Evolutionary conservation across 2,888 invertebrate species (phyloP), one percentile per base, ranked within the genome.

Genomic region (Amiota communis): DNA sequence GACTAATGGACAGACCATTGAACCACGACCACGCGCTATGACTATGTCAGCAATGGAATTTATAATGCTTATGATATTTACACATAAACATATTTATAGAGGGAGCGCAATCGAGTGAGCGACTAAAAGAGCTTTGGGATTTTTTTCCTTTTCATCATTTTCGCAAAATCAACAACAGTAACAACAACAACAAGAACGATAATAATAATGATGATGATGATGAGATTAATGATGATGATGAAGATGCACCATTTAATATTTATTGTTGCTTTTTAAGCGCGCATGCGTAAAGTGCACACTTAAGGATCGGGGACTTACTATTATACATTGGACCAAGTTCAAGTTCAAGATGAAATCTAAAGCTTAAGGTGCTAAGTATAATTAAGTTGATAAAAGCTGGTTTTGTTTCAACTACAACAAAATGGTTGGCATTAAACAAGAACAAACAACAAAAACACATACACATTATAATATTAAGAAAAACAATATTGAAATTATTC

Each of bases 21-120:
- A 74, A 72, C 72, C 72, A 53, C 72, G 65, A 49, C 71, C 70
- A 53, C 15, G 23, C 51, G 47, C 51, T 68, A 68, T 68, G 75
- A 79, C 80, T 80, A 77, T 80, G 80, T 78, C 77, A 79, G 84
- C 79, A 80, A 81, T 80, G 85, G 84, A 86, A 86, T 83, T 86
- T 86, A 81, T 87, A 81, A 81, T 78, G 78, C 78, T 80, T 80
- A 79, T 80, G 78, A 79, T 86, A 83, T 77, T 71, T 80, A 77
- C 73, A 75, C 71, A 76, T 53, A 71, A 17, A 63, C 59, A 59
- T 59, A 59, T 59, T 59, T 59, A 59, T 59, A 59, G 59, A 59
- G 59, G 17, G 12, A 59, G n/a, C 59, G 20, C n/a, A n/a, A 17
- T 15, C 59, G 57, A 15, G 57, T 17, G 20, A 17, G 20, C 23